Conservation (phyloP, 2,113 vertebrate genomes). For the Spilogale gracilis region DNA sequence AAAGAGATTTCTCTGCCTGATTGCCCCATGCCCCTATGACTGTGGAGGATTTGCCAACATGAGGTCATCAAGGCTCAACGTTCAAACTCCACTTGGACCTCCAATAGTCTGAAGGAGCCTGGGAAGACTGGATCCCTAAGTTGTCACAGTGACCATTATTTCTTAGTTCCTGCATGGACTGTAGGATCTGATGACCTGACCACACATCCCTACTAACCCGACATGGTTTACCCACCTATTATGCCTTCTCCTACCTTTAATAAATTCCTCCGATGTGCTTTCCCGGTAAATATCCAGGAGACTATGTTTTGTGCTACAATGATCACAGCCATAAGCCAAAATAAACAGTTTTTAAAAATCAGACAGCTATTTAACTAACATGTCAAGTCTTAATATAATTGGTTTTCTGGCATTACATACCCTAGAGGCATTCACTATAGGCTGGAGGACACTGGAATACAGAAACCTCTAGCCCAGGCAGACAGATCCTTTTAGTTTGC, state of each 20-base stretch:
- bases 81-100: not conserved
- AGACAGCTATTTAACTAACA: not conserved
- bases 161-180: not conserved
- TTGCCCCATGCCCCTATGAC: not conserved
- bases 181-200: not conserved
- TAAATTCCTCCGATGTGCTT: not conserved
- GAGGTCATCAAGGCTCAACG: not conserved
- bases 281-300: slow-evolving; percentile 15
- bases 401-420: not conserved
- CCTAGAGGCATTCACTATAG: not conserved
- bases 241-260: not conserved
- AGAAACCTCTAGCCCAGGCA: not conserved
- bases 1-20: not conserved
- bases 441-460: not conserved
- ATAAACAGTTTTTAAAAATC: slow-evolving; percentile 15
- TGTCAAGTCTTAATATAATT: not conserved
- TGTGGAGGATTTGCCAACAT: not conserved
- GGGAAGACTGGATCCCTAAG: not conserved
- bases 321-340: not conserved
- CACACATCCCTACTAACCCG: not conserved
- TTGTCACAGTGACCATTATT: not conserved
- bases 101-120: not conserved
- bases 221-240: not conserved
- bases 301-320: not conserved
- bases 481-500: not conserved